A percentile compares a stretch with the other conserved stretches of the same genome.
Evolutionary conservation across 2,113 vertebrate genomes (phyloP).

Genomic region (Myocastor coypus): DNA sequence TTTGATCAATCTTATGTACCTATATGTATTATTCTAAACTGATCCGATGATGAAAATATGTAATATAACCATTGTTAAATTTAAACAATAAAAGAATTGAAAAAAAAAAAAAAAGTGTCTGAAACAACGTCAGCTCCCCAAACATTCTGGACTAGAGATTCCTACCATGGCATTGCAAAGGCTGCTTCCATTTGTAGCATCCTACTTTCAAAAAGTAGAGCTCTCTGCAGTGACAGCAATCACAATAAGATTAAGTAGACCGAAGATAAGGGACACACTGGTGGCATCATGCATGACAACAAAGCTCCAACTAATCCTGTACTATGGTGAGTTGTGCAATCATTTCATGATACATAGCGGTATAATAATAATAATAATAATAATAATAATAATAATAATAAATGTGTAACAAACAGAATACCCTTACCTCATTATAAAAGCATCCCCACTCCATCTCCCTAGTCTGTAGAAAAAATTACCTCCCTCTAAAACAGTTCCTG

Average conservation of each 20-base stretch:
- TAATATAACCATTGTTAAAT: too few species aligned
- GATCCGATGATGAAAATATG: too few species aligned
- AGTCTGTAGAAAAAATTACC: background rate
- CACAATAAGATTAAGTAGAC: background rate
- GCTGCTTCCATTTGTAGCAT: background rate
- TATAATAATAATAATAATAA: background rate
- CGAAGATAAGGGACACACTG: background rate
- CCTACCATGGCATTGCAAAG: background rate
- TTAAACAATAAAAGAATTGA: too few species aligned
- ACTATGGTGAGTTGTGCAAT: background rate
- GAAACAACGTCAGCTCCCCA: background rate
- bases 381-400: background rate
- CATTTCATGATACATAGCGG: background rate
- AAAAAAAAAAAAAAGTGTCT: too few species aligned
- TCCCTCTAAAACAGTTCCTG: background rate
- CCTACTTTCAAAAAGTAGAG: background rate
- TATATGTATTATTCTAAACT: too few species aligned
- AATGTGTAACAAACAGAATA: background rate
- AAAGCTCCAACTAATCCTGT: background rate
- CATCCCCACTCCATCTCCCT: background rate
- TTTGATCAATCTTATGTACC: too few species aligned
- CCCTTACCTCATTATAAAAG: background rate
- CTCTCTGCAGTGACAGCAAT: background rate
- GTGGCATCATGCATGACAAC: background rate
- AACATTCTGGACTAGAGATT: background rate